Evolutionary conservation across 2,888 invertebrate species (phyloP).

Genomic region (Ypsolopha scabrella): DNA sequence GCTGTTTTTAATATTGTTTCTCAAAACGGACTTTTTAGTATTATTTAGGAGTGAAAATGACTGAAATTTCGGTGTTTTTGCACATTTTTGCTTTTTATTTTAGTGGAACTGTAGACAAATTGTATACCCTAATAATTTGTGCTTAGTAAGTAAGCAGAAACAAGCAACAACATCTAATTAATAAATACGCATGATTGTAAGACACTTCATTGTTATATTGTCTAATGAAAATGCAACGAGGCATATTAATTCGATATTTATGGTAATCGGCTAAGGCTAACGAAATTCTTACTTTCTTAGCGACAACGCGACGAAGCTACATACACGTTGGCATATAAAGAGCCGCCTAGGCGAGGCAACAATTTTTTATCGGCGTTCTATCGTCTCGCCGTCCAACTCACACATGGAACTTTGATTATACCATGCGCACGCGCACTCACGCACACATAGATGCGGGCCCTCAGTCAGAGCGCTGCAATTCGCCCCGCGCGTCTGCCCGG

Average conservation of each 20-base stretch:
- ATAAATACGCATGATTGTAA: not conserved
- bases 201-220: conserved; percentile 9
- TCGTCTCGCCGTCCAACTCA: conserved; percentile 26
- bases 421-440: conserved; percentile 45
- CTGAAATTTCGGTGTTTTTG: too few species aligned
- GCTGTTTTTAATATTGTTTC: too few species aligned
- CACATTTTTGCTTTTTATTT: too few species aligned
- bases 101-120: too few species aligned
- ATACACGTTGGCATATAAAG: conserved; percentile 62
- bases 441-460: conserved; percentile 47
- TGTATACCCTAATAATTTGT: too few species aligned
- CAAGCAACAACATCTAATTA: not conserved
- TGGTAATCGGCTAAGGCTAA: conserved; percentile 32
- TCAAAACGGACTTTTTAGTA: too few species aligned
- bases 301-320: conserved; percentile 49
- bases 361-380: conserved; percentile 58
- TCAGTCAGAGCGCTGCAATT: conserved; percentile 62
- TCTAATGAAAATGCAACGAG: conserved; percentile 26
- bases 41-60: too few species aligned
- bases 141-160: not conserved
- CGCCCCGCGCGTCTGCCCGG: conserved; percentile 40
- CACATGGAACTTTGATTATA: conserved; percentile 1
- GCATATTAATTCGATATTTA: conserved; percentile 40
- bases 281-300: conserved; percentile 36
- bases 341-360: conserved; percentile 41